Evolutionary conservation across 2,113 vertebrate genomes (phyloP).

Genomic region (Pelusios castaneus): DNA sequence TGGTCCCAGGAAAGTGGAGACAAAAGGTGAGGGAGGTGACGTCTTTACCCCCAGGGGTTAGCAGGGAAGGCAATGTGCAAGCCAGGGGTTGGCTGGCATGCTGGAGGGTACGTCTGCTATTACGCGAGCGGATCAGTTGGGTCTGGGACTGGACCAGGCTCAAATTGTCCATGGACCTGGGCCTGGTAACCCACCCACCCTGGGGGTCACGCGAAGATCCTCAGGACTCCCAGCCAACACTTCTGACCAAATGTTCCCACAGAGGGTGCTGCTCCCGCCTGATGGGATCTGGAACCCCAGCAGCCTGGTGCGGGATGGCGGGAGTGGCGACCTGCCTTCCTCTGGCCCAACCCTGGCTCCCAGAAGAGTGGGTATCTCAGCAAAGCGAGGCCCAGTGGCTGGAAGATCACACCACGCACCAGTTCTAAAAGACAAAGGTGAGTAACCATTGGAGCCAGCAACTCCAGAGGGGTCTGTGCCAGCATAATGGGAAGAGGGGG

Average conservation of each 20-base stretch:
- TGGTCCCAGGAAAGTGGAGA: no score
- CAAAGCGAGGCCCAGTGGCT: background rate
- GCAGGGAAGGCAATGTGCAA: background rate
- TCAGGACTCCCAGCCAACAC: background rate
- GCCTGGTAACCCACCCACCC: background rate
- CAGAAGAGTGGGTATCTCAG: fast-evolving
- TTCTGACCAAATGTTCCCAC: no score
- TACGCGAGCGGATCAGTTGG: background rate
- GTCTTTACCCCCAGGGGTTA: background rate
- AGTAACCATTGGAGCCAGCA: background rate
- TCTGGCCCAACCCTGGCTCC: background rate
- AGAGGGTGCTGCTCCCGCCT: no score
- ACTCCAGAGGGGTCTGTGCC: background rate
- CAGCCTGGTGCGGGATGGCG: background rate
- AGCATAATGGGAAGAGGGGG: background rate
- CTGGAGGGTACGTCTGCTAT: background rate
- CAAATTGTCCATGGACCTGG: background rate
- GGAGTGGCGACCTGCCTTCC: background rate
- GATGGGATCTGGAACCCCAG: background rate
- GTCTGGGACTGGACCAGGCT: background rate
- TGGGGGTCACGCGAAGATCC: background rate
- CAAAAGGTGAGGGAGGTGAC: background rate
- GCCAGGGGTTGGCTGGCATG: background rate
- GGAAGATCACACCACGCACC: background rate
- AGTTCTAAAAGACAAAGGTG: background rate